These are phyloP conservation scores for Andricus grossulariae DNA, from an alignment of 1,140 invertebrate genomes.

Conservation along the genomic window DNA sequence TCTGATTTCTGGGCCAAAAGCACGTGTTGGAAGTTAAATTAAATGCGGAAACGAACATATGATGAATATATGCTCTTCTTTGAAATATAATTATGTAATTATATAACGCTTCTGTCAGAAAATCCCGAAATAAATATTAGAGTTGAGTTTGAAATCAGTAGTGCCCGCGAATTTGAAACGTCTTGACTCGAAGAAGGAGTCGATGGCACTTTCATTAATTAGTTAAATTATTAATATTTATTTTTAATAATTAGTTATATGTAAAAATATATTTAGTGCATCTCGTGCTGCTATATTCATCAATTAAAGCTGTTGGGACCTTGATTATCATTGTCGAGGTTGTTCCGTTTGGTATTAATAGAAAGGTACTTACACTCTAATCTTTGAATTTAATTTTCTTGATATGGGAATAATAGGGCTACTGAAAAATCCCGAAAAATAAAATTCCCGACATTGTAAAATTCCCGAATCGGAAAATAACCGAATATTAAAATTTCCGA, in stretches of 20 bases:
- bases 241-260: background rate
- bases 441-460: no score
- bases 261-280: background rate
- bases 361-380: slow-evolving; percentile 19
- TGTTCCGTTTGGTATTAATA: slow-evolving; percentile 31
- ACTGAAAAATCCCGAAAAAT: no score
- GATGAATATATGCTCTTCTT: no score
- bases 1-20: no score
- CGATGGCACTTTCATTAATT: background rate
- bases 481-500: no score
- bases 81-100: slow-evolving; percentile 18
- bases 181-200: background rate
- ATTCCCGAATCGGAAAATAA: no score
- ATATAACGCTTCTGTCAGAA: slow-evolving; percentile 33
- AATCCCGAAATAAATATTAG: slow-evolving; percentile 42
- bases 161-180: slow-evolving; percentile 21
- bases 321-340: slow-evolving; percentile 23
- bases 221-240: background rate
- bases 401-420: background rate
- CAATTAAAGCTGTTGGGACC: slow-evolving; percentile 4
- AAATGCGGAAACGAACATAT: no score
- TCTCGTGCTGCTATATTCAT: background rate
- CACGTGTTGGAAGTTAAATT: no score
- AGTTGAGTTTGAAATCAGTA: slow-evolving; percentile 32
- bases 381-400: background rate